phyloP scores from a whole-genome alignment of 1,140 invertebrate genomes.

The Drosophila pectinifera region DNA sequence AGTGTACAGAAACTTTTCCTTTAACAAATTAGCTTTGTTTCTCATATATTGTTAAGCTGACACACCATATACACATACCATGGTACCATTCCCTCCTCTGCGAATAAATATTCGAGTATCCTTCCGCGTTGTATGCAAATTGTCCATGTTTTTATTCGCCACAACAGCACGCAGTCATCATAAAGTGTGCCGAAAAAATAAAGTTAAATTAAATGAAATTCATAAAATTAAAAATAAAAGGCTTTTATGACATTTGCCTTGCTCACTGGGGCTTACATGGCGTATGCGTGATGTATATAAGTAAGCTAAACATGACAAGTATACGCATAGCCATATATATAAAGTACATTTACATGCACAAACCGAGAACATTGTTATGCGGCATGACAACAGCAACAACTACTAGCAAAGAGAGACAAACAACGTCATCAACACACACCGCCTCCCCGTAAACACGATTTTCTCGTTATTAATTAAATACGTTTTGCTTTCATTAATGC shows the following conservation, averaged over 20 bases:
- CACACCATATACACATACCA: constrained; percentile 1
- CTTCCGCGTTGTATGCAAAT: constrained; percentile 30
- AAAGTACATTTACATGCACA: constrained; percentile 23
- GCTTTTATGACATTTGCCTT: constrained; percentile 36
- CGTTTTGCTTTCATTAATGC: constrained; percentile 62
- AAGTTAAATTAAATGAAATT: constrained; percentile 39
- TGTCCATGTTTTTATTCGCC: constrained; percentile 20
- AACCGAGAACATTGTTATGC: constrained; percentile 50
- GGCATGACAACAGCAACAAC: constrained; percentile 55
- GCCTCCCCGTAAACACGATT: constrained; percentile 22
- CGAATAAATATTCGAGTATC: constrained; percentile 42
- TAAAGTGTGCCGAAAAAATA: constrained; percentile 29
- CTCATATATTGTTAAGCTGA: background rate
- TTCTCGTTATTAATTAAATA: constrained; percentile 67
- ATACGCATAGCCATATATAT: constrained; percentile 8
- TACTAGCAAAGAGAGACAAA: background rate
- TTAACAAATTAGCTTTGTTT: background rate
- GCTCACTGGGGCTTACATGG: constrained; percentile 38
- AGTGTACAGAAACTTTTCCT: background rate
- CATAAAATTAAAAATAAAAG: constrained; percentile 29
- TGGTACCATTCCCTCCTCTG: background rate
- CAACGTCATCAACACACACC: constrained; percentile 13
- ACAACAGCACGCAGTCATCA: constrained; percentile 25
- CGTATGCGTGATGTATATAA: constrained; percentile 66
- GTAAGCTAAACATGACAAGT: constrained; percentile 61